Conservation (phyloP, 2,113 vertebrate genomes). For the Fukomys damarensis region DNA sequence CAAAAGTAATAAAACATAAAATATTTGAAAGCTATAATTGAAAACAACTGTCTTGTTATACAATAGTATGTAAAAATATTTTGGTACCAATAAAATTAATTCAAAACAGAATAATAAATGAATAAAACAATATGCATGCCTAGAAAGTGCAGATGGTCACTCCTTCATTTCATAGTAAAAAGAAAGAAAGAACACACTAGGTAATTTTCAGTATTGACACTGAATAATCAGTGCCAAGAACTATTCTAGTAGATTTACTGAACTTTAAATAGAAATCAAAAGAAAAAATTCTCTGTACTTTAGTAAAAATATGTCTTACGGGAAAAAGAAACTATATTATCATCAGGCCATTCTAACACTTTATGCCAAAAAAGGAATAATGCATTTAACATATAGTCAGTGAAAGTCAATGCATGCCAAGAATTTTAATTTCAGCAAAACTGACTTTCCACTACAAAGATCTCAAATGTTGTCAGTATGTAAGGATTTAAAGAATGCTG, state of each 20-base stretch:
- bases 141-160: too few relatives aligned
- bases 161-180: too few relatives aligned
- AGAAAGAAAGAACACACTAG: background rate
- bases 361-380: slow-evolving; percentile 7
- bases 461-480: background rate
- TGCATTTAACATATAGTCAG: background rate
- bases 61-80: background rate
- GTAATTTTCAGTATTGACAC: background rate
- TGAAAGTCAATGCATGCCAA: background rate
- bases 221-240: background rate
- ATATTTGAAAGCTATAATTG: background rate
- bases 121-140: too few relatives aligned
- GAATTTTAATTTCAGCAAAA: background rate
- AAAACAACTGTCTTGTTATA: background rate
- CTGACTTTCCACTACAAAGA: background rate
- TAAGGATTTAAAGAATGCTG: background rate
- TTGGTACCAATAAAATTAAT: too few relatives aligned
- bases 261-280: background rate
- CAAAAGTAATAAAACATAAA: background rate
- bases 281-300: background rate
- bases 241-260: background rate
- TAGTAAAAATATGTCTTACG: background rate
- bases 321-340: background rate
- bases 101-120: too few relatives aligned
- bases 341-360: background rate